Conservation (phyloP, 2,113 vertebrate genomes). For the Caretta caretta region DNA sequence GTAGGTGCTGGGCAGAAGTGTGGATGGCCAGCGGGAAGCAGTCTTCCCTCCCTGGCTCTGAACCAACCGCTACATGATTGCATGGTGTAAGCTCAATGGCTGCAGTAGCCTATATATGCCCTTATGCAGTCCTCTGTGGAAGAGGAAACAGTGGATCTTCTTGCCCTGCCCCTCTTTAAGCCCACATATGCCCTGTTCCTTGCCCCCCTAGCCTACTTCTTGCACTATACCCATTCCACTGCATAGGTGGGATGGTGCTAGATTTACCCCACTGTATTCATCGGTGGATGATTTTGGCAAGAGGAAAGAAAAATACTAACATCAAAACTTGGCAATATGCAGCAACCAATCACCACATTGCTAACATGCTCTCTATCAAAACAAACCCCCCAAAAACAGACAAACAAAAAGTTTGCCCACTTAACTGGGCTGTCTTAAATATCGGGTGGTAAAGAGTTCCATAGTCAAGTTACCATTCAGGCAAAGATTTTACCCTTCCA, state of each 20-base stretch:
- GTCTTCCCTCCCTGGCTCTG: rapidly evolving
- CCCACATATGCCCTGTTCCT: background rate
- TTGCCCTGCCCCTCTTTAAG: background rate
- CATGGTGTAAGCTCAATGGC: background rate
- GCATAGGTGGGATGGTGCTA: slow-evolving; percentile 28
- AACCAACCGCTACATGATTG: background rate
- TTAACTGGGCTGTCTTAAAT: background rate
- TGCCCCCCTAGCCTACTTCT: slow-evolving; percentile 47
- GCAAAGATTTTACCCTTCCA: slow-evolving; percentile 19
- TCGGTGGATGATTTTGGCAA: background rate
- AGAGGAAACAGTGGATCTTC: background rate
- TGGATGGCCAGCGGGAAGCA: rapidly evolving
- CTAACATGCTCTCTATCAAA: background rate
- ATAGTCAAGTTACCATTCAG: background rate
- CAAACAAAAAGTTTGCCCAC: background rate
- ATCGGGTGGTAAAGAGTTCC: slow-evolving; percentile 8
- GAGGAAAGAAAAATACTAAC: background rate
- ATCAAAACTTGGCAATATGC: background rate
- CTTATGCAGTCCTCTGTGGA: background rate
- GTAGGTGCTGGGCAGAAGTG: background rate
- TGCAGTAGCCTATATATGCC: background rate
- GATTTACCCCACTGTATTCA: slow-evolving; percentile 18
- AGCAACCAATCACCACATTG: background rate
- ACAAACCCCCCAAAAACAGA: no score
- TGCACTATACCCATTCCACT: slow-evolving; percentile 45